Base-by-base conservation (phyloP, 2,888 invertebrate genomes). In the Stenolophus ochropezus region DNA sequence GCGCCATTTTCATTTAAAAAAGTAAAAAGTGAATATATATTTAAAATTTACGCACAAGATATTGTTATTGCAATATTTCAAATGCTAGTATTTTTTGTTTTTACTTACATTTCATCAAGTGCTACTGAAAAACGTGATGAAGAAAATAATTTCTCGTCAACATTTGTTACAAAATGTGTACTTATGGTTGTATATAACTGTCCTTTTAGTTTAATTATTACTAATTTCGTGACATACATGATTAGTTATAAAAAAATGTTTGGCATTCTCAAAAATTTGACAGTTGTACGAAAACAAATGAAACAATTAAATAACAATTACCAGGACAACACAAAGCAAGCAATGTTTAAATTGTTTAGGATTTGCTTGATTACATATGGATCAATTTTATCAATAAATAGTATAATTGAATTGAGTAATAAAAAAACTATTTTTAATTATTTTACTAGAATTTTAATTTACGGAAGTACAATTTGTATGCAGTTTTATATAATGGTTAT, bases 221-320 rank as follows among this genome's bases (percentile, higher is more conserved):
- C 18, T 18, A 53, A 53, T 53, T 18, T 18, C 4, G 4, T 53
- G 3, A 18, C 53, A 4, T 53, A 53, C 14, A n/a, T 53, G 53
- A 1, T 8, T 1, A 53, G 20, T 2, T 20, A 4, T 18, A 20
- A 3, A 4, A 53, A 53, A 53, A 53, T 14, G 18, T 53, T 53
- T 53, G 16, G 20, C 8, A 4, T 53, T 53, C 20, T 53, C 5
- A 53, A 53, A 53, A 53, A 53, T 53, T 53, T 53, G 14, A 53
- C 53, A 53, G 53, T 53, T 18, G 53, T 53, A 18, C 53, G 53
- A 1, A 53, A 53, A 53, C 53, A 53, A 18, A 18, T 53, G 5
- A 14, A 53, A 53, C 53, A 53, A 53, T 53, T 53, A 53, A 53
- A 53, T 53, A 14, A 8, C 18, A 53, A 53, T 53, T 53, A 53